Evolutionary conservation across 2,888 invertebrate species (phyloP), one percentile per base, ranked within the genome.

Genomic region (Sminthurides aquaticus): DNA sequence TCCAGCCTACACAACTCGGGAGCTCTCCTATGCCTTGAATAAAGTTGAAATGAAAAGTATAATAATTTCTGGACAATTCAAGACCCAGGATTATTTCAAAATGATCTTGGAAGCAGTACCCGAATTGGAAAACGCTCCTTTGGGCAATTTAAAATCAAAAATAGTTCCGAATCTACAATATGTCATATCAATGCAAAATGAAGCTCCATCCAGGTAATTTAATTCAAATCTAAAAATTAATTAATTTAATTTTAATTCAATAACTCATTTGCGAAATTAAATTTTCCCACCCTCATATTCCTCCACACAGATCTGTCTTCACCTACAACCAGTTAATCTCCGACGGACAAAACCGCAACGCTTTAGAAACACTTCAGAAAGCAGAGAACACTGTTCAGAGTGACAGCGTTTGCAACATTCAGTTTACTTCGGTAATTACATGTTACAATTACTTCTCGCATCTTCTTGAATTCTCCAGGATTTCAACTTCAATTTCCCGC

Each of bases 401-500:
- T 43, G 87, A 88, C 76, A 83, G 84, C 54, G 82, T 86, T 0
- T 85, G 84, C 73, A 90, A 88, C 76, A 86, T 94, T 71, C 86
- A 90, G 76, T 91, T 91, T 76, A 91, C 91, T 1, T 92, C 91
- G 1, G 84, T 83, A 77, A 76, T 77, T 76, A 61, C 24, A 28
- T 60, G 49, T 27, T 20, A 11, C 8, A 59, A 8, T 48, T 59
- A n/a, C n/a, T n/a, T n/a, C n/a, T n/a, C n/a, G n/a, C n/a, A n/a
- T n/a, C n/a, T n/a, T n/a, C n/a, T n/a, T n/a, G n/a, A n/a, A n/a
- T n/a, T n/a, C n/a, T n/a, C n/a, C n/a, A n/a, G n/a, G n/a, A n/a
- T n/a, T n/a, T n/a, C n/a, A n/a, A n/a, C n/a, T n/a, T n/a, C n/a
- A n/a, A n/a, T n/a, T n/a, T n/a, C n/a, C n/a, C 24, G 22, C 29